Evolutionary conservation across 2,113 vertebrate species (phyloP).

Genomic region (Mola mola): DNA sequence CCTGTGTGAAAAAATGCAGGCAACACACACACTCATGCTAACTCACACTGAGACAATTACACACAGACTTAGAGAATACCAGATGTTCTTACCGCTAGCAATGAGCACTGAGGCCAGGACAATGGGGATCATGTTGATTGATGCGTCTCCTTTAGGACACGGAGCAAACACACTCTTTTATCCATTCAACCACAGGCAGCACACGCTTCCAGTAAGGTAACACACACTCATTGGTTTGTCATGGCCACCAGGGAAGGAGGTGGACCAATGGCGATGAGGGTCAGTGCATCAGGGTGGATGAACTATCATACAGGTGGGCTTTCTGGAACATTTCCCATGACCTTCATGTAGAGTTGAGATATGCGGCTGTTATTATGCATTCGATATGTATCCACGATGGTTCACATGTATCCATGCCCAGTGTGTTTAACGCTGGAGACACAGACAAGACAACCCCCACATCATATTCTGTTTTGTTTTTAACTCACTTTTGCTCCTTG

Average conservation of each 20-base stretch:
- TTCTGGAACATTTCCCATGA: slow-evolving; percentile 70
- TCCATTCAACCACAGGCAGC: slow-evolving; percentile 56
- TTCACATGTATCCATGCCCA: not conserved
- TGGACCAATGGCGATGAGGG: slow-evolving; percentile 53
- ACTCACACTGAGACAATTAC: slow-evolving; percentile 47
- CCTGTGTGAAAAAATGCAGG: not conserved
- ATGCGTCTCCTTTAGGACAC: slow-evolving; percentile 67
- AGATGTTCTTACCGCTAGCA: slow-evolving; percentile 81
- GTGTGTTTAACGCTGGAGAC: not conserved
- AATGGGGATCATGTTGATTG: slow-evolving; percentile 81
- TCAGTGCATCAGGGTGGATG: not conserved
- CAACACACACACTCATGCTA: not conserved
- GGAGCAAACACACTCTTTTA: slow-evolving; percentile 64
- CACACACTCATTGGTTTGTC: slow-evolving; percentile 54
- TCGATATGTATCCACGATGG: not conserved
- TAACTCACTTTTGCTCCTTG: not conserved
- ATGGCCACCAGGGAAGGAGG: not conserved
- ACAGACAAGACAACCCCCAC: not conserved
- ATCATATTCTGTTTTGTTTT: slow-evolving; percentile 3
- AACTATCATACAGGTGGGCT: slow-evolving; percentile 63
- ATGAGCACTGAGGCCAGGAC: slow-evolving; percentile 82
- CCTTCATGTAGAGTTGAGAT: slow-evolving; percentile 27
- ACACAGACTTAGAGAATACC: slow-evolving; percentile 49
- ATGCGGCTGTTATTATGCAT: not conserved
- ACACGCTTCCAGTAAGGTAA: slow-evolving; percentile 25